These are phyloP conservation scores for Myotis davidii DNA, from an alignment of 2,113 vertebrate species.

Conservation along the genomic window DNA sequence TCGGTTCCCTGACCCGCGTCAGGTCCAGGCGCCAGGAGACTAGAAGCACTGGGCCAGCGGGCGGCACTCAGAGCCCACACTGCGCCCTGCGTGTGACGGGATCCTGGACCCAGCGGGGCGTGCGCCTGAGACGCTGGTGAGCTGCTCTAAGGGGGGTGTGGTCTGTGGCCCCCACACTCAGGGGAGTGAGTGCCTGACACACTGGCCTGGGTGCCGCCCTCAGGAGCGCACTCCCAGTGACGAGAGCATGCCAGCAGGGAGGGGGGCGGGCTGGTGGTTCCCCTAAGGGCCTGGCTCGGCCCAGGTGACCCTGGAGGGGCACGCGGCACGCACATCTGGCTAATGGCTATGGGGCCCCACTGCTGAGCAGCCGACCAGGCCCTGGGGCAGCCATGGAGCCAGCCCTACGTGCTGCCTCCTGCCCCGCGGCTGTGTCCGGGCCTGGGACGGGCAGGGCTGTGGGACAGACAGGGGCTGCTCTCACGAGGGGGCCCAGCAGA, in stretches of 20 bases:
- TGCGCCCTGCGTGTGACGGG: fast-evolving
- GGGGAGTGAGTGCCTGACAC: fast-evolving
- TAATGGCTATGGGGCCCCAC: fast-evolving
- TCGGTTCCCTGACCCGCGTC: no score
- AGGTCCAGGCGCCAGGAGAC: not conserved
- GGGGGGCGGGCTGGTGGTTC: not conserved
- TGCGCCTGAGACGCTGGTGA: not conserved
- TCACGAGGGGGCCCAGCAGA: fast-evolving
- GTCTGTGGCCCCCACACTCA: not conserved
- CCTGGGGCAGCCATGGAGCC: not conserved
- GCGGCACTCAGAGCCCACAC: fast-evolving
- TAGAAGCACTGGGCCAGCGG: not conserved
- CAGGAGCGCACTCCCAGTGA: no score
- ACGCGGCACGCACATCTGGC: fast-evolving
- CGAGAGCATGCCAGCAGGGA: fast-evolving
- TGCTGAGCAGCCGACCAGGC: fast-evolving
- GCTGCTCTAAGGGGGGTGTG: no score
- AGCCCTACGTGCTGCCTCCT: no score
- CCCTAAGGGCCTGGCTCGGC: fast-evolving
- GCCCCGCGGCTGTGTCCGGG: not conserved
- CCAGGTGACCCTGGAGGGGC: fast-evolving
- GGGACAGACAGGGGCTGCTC: not conserved
- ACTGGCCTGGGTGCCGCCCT: not conserved
- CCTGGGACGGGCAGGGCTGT: not conserved
- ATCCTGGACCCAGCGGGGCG: fast-evolving